Evolutionary conservation across 2,888 invertebrate genomes (phyloP).

Genomic region (Machimus atricapillus): DNA sequence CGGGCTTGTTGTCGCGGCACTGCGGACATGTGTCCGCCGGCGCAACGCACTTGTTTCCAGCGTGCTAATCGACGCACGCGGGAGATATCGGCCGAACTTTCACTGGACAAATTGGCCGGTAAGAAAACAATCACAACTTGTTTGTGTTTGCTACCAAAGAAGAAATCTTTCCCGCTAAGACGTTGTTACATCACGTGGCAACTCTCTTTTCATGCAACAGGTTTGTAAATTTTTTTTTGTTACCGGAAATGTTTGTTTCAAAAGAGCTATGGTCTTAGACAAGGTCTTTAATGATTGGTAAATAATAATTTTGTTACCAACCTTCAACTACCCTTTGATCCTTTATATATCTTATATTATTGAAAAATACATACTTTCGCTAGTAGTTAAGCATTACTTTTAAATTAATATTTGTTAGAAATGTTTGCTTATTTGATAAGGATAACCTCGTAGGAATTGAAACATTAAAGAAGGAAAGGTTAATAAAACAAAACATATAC

Average conservation of each 20-base stretch:
- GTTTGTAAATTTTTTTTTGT: not conserved
- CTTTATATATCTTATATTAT: too few relatives aligned
- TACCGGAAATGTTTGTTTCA: not conserved
- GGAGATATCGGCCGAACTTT: not conserved
- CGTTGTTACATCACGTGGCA: not conserved
- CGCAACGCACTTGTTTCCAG: not conserved
- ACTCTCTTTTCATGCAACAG: not conserved
- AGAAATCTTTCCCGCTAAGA: not conserved
- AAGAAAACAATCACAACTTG: conserved; percentile 25
- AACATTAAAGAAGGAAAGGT: too few relatives aligned
- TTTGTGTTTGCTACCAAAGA: conserved; percentile 7
- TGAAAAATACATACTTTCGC: too few relatives aligned
- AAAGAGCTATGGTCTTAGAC: not conserved
- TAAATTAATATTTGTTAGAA: too few relatives aligned
- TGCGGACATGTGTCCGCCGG: not conserved
- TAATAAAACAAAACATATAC: too few relatives aligned
- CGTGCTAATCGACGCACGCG: not conserved
- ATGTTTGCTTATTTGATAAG: too few relatives aligned
- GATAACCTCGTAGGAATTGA: too few relatives aligned
- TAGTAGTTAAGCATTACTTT: too few relatives aligned
- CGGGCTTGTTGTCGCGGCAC: not conserved
- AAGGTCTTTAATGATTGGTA: not conserved
- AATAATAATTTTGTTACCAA: not conserved
- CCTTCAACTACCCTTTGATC: not conserved
- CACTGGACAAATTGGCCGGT: not conserved